A percentile compares a stretch with the other conserved stretches of the same genome.
Evolutionary conservation across 2,888 invertebrate genomes (phyloP).

Genomic region (Toxonevra muliebris): DNA sequence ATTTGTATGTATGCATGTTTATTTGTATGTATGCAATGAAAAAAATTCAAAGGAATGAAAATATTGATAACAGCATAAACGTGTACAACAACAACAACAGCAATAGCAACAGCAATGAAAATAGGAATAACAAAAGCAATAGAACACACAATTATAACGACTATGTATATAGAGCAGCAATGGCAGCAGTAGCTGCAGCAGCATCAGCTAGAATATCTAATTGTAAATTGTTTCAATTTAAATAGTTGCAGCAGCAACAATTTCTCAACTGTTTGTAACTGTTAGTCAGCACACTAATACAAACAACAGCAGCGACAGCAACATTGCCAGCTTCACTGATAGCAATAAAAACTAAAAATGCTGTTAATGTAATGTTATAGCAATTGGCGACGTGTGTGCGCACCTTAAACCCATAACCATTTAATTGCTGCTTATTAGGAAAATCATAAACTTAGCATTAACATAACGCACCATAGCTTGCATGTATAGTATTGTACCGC

Average conservation of each 20-base stretch:
- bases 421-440: conserved; percentile 31
- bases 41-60: not conserved
- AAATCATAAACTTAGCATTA: not conserved
- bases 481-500: too few species aligned
- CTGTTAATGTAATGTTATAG: conserved; percentile 10
- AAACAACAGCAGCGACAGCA: conserved; percentile 22
- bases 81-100: not conserved
- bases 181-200: conserved; percentile 24
- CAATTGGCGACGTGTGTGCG: conserved; percentile 22
- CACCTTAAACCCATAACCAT: conserved; percentile 24
- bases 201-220: conserved; percentile 45
- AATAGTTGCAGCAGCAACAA: conserved; percentile 48
- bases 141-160: conserved; percentile 2
- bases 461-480: too few species aligned
- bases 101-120: not conserved
- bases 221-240: conserved; percentile 58
- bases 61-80: too few species aligned
- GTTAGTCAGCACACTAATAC: conserved; percentile 35
- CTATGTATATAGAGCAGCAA: conserved; percentile 1
- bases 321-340: not conserved
- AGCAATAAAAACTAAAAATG: conserved; percentile 1
- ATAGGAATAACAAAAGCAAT: conserved; percentile 17
- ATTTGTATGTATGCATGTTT: too few species aligned
- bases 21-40: too few species aligned
- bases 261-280: conserved; percentile 29